Base-by-base conservation (phyloP, 2,888 invertebrate genomes). In the Endomychus coccineus region DNA sequence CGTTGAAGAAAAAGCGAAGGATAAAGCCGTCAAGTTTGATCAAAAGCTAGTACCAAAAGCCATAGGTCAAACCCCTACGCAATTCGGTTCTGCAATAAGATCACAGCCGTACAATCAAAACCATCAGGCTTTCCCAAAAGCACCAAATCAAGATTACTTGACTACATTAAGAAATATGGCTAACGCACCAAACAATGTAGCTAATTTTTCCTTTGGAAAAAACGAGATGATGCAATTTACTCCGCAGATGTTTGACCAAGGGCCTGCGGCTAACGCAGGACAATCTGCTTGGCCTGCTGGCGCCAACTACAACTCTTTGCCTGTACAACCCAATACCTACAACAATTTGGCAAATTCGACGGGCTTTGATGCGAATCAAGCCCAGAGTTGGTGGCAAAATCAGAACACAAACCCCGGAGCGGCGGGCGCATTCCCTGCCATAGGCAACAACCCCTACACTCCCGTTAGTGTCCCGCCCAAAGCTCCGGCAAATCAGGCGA, bases 1-100 rank as follows among this genome's bases (percentile, higher is more conserved):
- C 34, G 57, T 62, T 13, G 58, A 56, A 36, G 62, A 62, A 22
- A 50, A 50, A 36, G 47, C 47, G 16, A 54, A 49, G 29, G 60
- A 60, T 19, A 60, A 59, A 42, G 42, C 48, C 1, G 50, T 51
- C 1, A 55, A 56, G 40, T 55, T 54, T 39, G 55, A 56, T 9
- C 21, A 42, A 16, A 32, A 42, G 43, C 11, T 27, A 28, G 5
- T 34, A 30, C 7, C 42, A 34, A 28, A 39, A 28, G 11, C 29
- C 31, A 12, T 10, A 42, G 34, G 10, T 37, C 37, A 33, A 53
- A 29, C 10, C 13, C 39, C 34, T 11, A 36, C 39, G 6, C 42
- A 33, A 12, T 43, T 42, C 16, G 40, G 36, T 13, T 39, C 48
- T 7, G 36, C 46, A 2, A 33, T 52, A 5, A 37, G 55, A 32